Evolutionary conservation across 2,888 invertebrate species (phyloP).

Genomic region (Amblyjoppa fuscipennis): DNA sequence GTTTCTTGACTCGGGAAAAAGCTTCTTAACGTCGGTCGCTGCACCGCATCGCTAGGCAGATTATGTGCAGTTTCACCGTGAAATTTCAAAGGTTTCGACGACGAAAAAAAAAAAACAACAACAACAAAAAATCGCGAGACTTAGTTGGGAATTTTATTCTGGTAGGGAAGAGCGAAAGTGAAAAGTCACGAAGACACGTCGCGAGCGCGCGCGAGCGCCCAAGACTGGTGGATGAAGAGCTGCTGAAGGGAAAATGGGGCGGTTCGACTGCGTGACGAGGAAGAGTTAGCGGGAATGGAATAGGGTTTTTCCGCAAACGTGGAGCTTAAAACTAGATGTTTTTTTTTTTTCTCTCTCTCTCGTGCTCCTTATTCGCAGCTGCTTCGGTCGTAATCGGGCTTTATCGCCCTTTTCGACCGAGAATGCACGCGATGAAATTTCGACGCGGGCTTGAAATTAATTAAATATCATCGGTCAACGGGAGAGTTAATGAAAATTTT

Average conservation of each 20-base stretch:
- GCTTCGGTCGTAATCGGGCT: neutral
- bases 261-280: slow-evolving; percentile 23
- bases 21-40: slow-evolving; percentile 7
- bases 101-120: neutral
- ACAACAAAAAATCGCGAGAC: neutral
- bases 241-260: slow-evolving; percentile 29
- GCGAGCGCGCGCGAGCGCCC: neutral
- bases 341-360: neutral
- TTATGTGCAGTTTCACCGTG: neutral
- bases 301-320: neutral
- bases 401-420: neutral
- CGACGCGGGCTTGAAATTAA: neutral
- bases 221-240: slow-evolving; percentile 1
- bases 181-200: slow-evolving; percentile 48
- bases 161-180: slow-evolving; percentile 43
- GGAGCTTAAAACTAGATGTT: neutral
- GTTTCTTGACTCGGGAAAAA: neutral
- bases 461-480: neutral
- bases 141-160: slow-evolving; percentile 26
- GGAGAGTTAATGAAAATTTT: slow-evolving; percentile 42
- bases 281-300: slow-evolving; percentile 30
- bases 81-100: neutral
- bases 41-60: neutral
- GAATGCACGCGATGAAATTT: slow-evolving; percentile 3
- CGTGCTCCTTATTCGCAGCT: neutral